These are phyloP conservation scores for Tipula unca DNA, from an alignment of 2,888 invertebrate genomes.

Conservation along the genomic window DNA sequence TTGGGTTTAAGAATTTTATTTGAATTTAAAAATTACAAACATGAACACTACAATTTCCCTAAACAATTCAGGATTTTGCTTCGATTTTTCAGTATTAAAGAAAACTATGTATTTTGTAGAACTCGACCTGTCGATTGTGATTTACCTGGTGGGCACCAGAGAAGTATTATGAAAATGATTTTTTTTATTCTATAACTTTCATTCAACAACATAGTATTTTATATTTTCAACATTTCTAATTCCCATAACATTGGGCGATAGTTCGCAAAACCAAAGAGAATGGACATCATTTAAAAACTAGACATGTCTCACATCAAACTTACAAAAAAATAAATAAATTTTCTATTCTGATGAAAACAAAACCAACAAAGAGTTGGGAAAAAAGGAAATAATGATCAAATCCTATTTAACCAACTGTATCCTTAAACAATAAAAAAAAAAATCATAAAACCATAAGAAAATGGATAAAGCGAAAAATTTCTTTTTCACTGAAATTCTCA, in stretches of 20 bases:
- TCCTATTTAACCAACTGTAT: not conserved
- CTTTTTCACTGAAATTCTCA: not conserved
- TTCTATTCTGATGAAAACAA: not conserved
- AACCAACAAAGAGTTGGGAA: not conserved
- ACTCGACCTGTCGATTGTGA: no score
- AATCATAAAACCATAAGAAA: not conserved
- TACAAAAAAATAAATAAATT: not conserved
- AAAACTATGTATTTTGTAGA: no score
- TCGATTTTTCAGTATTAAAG: no score
- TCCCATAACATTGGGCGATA: not conserved
- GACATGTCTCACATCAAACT: not conserved
- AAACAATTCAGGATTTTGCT: no score
- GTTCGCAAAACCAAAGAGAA: not conserved
- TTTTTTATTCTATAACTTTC: no score
- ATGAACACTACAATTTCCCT: no score
- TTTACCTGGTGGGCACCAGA: no score
- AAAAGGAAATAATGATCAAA: not conserved
- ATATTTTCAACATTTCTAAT: constrained; percentile 24
- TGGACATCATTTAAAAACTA: not conserved
- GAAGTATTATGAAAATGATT: no score
- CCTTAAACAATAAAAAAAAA: not conserved
- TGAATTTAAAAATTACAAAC: no score
- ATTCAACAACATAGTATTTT: no score
- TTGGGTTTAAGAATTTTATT: no score
- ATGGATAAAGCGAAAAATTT: not conserved